These are phyloP conservation scores for Peromyscus nudipes DNA, from an alignment of 2,797 vertebrate species.

Conservation along the genomic window DNA sequence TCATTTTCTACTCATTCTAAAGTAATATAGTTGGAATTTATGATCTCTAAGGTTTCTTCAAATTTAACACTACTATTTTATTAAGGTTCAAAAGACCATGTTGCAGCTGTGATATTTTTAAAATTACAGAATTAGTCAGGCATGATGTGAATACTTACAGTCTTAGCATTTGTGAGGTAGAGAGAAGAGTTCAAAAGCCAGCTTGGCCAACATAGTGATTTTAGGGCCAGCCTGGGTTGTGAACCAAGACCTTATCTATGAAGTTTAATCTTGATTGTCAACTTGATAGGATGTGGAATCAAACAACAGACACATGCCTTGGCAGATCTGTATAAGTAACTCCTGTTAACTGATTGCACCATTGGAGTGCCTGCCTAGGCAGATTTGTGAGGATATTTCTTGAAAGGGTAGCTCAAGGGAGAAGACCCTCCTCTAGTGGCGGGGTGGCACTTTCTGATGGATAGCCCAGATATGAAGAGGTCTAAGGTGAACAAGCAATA, in stretches of 20 bases:
- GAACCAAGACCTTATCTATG: not conserved
- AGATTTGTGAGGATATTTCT: not conserved
- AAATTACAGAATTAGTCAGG: not conserved
- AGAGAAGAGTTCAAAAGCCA: not conserved
- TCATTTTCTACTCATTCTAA: not conserved
- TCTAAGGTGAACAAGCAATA: not conserved
- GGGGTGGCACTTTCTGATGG: not conserved
- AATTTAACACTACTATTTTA: slow-evolving; percentile 27
- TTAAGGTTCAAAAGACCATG: slow-evolving; percentile 17
- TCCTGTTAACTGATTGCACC: not conserved
- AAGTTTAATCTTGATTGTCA: not conserved
- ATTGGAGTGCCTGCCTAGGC: not conserved
- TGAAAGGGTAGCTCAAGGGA: not conserved
- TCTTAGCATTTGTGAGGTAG: not conserved
- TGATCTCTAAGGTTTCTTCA: not conserved
- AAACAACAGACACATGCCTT: no score
- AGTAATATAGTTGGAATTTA: slow-evolving; percentile 6
- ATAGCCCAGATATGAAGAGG: not conserved
- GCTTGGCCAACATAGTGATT: not conserved
- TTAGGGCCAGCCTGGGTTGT: not conserved
- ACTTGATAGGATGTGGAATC: not conserved
- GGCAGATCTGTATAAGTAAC: not conserved
- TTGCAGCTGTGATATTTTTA: slow-evolving; percentile 10
- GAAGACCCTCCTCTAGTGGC: not conserved
- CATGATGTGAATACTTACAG: not conserved